Evolutionary conservation across 2,888 invertebrate genomes (phyloP).

Genomic region (Strigamia transsilvanica): DNA sequence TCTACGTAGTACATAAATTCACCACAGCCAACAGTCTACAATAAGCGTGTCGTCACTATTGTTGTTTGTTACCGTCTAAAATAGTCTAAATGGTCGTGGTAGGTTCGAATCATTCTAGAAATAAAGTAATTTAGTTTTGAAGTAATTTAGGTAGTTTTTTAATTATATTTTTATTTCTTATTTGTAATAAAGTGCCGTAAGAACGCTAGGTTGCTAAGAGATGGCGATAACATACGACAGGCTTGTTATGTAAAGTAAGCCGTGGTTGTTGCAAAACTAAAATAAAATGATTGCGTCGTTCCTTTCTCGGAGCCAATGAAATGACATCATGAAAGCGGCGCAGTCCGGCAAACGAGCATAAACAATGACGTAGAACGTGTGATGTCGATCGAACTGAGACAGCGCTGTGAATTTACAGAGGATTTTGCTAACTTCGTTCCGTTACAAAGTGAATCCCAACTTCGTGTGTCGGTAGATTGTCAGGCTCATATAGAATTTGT

Average conservation of each 20-base stretch:
- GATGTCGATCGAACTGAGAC: neutral
- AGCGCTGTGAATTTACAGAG: constrained; percentile 3
- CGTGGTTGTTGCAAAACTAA: constrained; percentile 12
- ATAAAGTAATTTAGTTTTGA: too few species aligned
- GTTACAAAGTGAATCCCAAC: constrained; percentile 45
- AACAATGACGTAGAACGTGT: neutral
- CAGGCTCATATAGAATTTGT: constrained; percentile 19
- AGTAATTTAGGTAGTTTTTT: too few species aligned
- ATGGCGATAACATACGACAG: neutral
- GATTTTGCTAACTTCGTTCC: constrained; percentile 22
- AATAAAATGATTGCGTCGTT: constrained; percentile 11
- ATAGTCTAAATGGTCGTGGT: too few species aligned
- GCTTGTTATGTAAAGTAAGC: neutral
- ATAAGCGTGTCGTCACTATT: too few species aligned
- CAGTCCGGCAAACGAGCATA: neutral
- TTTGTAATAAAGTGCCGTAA: too few species aligned
- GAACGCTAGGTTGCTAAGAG: too few species aligned
- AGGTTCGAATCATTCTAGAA: too few species aligned
- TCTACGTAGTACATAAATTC: too few species aligned
- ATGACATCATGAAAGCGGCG: neutral
- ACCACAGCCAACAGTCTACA: too few species aligned
- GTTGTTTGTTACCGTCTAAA: too few species aligned
- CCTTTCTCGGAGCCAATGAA: neutral
- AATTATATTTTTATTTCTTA: too few species aligned
- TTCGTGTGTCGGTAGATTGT: constrained; percentile 42